Base-by-base conservation (phyloP, 2,113 vertebrate species). In the Motacilla tschutschensis region DNA sequence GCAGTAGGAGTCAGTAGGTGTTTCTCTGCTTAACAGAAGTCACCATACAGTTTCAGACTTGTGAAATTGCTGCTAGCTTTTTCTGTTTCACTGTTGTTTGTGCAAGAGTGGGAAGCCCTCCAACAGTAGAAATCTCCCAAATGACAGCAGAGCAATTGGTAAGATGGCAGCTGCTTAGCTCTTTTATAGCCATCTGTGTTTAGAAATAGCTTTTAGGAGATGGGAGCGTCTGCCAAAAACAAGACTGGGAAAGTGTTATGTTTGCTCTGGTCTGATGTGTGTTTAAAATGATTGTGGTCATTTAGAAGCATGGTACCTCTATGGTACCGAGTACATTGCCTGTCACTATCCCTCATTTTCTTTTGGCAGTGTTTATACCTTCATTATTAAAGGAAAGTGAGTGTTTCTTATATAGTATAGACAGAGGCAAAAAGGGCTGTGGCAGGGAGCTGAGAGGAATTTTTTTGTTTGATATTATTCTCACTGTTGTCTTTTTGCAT, bases 91-190 rank as follows among this genome's bases (percentile, higher is more conserved):
- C 60, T 85, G 75, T 58, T 91, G 66, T 84, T 79, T 93, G 75
- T 88, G 55, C 83, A 82, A 88, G 69, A 77, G 60, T 89, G 79
- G 91, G 87, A 92, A 89, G 82, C 57, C 48, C 57, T 94, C 85
- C 89, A 92, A 53, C 72, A 67, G 72, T 10, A 85, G 82, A 90
- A 90, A 82, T 83, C 60, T 93, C 87, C 64, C 77, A 80, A 85
- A 87, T 35, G 69, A 85, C 87, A 90, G 85, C 82, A 64, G 65
- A 90, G 87, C 73, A 74, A 90, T 90, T 79, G 82, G 69, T 74
- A 93, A 95, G 85, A 91, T 90, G 93, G 91, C 89, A 92, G 91
- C 87, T 89, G 60, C 79, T 94, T 89, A 89, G 89, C 72, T 89
- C 82, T 93, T 92, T 89, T 55, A 71, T 82, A 87, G 57, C 76